Base-by-base conservation (phyloP, 2,797 vertebrate species). In the Hylomyscus alleni region DNA sequence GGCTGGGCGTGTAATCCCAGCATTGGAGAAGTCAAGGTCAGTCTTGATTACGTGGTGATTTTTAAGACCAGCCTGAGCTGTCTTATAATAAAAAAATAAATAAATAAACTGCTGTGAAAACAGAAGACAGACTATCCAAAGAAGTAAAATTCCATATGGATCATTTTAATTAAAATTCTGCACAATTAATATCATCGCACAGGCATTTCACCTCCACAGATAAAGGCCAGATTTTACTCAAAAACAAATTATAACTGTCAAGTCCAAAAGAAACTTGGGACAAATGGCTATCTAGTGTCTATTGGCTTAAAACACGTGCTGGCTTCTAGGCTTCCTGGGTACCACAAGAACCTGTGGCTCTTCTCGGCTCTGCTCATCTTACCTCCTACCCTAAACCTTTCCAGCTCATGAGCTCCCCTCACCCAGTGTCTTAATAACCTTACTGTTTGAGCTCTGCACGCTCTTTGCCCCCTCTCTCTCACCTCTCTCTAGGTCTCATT, bases 161-260 rank as follows among this genome's bases (percentile, higher is more conserved):
- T 93, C 7, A 13, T 91, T 88, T 95, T 90, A 90, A 85, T 88
- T 95, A 92, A 95, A 94, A 89, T 93, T 93, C 75, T 22, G 10
- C 86, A 93, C 22, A 69, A 14, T 89, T 50, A 62, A 77, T 92
- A 72, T 95, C 47, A 60, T 82, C 90, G 34, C 44, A 75, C 7
- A 24, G 20, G n/a, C 87, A n/a, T 87, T 83, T 73, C 65, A 77
- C 13, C 56, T 81, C 19, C 10, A 22, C 91, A 62, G 10, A 1
- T 62, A 12, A 44, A 77, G 54, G 15, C 47, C 62, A 92, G 75
- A 88, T 95, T 82, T 94, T 22, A 87, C 54, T 62, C 65, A 14
- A 9, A 76, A 84, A 56, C 29, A 89, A 97, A 98, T 97, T 97
- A 96, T 93, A 97, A 24, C 26, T 47, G 24, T 44, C n/a, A 44